Evolutionary conservation across 2,888 invertebrate species (phyloP).

Genomic region (Dynastes maya): DNA sequence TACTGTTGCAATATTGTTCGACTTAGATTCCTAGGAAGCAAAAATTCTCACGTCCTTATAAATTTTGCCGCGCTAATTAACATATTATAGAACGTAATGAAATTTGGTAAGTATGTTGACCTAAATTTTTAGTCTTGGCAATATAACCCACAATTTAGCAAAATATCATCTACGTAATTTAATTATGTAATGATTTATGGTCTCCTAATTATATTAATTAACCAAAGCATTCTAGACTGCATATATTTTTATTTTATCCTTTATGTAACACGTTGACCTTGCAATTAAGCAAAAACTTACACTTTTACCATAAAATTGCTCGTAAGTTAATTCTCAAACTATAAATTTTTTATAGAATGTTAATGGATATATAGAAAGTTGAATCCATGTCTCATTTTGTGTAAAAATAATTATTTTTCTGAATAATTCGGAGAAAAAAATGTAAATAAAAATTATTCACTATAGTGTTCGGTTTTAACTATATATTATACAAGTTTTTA

Average conservation of each 20-base stretch:
- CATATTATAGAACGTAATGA: conserved; percentile 12
- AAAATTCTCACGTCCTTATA: conserved; percentile 21
- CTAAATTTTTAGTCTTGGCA: neutral
- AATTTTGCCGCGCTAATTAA: conserved; percentile 15
- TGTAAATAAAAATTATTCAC: too few species aligned
- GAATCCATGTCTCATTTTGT: too few species aligned
- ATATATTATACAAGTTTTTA: too few species aligned
- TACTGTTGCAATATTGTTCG: neutral
- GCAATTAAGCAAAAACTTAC: neutral
- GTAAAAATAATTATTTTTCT: too few species aligned
- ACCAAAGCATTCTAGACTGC: neutral
- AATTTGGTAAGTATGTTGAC: conserved; percentile 9
- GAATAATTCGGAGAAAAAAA: too few species aligned
- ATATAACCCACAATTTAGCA: neutral
- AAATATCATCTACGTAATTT: neutral
- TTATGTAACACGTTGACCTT: too few species aligned
- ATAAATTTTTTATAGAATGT: neutral
- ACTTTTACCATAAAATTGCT: neutral
- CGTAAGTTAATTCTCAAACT: neutral
- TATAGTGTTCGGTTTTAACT: too few species aligned
- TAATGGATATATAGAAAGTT: too few species aligned
- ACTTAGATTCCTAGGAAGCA: neutral
- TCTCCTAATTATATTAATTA: neutral
- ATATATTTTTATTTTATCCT: neutral
- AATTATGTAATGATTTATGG: neutral